Base-by-base conservation (phyloP, 2,797 vertebrate genomes). In the Takifugu rubripes region DNA sequence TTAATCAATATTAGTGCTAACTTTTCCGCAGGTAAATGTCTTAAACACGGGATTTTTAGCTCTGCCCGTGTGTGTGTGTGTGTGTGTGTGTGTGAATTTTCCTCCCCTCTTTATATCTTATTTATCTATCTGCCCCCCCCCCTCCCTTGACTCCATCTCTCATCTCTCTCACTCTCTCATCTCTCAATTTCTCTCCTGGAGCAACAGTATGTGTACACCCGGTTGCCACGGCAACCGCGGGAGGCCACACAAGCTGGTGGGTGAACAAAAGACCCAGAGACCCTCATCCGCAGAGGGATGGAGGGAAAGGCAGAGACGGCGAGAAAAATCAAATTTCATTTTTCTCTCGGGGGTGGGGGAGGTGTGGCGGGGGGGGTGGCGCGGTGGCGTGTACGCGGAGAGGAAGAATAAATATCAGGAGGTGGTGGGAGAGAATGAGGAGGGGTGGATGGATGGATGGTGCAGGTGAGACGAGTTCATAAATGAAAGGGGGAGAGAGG, bases 241-340 rank as follows among this genome's bases (percentile, higher is more conserved):
- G 75, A 88, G 86, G 80, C 79, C 80, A 76, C 76, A 81, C 76
- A 79, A 81, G 79, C 74, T 63, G 71, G 74, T 75, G 77, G 79
- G 71, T 79, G 87, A 89, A 88, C 84, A 90, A 88, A 89, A 85
- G 83, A 84, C 59, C 68, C 64, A 78, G 65, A 78, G 82, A 84
- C 75, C 82, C 68, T 80, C 70, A 77, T 70, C 76, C 73, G 61
- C 1, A 66, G 31, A 66, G 47, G 65, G 49, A 60, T 54, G 55
- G 24, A 27, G 65, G 66, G 25, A 71, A 64, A 61, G 56, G 58
- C 52, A 48, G 44, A 15, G 45, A 24, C 43, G 48, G 54, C 48
- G 66, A 56, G 36, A 43, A 77, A 75, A 85, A 82, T 83, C 75
- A 44, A 66, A 81, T 87, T 88, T 87, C 66, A 79, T 75, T 86